Percentiles rank a stretch among this genome's conserved stretches.
phyloP scores from a whole-genome alignment of 2,888 invertebrate genomes.

The Andrena haemorrhoa region DNA sequence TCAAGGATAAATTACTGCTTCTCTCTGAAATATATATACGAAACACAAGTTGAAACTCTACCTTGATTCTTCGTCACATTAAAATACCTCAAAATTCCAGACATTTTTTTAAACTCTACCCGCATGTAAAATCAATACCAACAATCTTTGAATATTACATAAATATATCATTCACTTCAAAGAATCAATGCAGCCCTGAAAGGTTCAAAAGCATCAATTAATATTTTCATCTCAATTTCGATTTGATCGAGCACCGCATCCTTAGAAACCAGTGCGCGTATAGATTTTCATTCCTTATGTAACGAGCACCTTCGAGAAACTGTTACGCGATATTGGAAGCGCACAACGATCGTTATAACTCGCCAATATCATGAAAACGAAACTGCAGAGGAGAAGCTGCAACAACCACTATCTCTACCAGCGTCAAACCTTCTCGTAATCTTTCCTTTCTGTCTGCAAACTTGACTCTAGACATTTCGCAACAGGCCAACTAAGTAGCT shows the following conservation, averaged over 20 bases:
- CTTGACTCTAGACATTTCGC: constrained; percentile 26
- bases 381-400: constrained; percentile 42
- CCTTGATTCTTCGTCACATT: background rate
- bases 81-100: background rate
- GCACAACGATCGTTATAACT: constrained; percentile 50
- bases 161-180: no score
- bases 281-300: constrained; percentile 51
- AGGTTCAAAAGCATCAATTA: no score
- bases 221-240: background rate
- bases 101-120: background rate
- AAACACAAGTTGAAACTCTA: background rate
- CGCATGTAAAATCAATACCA: no score
- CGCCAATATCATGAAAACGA: constrained; percentile 46
- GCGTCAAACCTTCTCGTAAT: constrained; percentile 19
- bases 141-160: no score
- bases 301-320: constrained; percentile 43
- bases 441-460: constrained; percentile 38
- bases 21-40: constrained; percentile 3
- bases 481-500: constrained; percentile 20
- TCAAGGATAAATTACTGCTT: constrained; percentile 32
- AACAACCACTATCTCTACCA: background rate
- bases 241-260: background rate
- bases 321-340: constrained; percentile 54
- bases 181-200: no score
- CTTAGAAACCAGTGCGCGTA: constrained; percentile 14